Evolutionary conservation across 2,797 vertebrate species (phyloP), one percentile per base, ranked within the genome.

Genomic region (Muraenolepis orangiensis): DNA sequence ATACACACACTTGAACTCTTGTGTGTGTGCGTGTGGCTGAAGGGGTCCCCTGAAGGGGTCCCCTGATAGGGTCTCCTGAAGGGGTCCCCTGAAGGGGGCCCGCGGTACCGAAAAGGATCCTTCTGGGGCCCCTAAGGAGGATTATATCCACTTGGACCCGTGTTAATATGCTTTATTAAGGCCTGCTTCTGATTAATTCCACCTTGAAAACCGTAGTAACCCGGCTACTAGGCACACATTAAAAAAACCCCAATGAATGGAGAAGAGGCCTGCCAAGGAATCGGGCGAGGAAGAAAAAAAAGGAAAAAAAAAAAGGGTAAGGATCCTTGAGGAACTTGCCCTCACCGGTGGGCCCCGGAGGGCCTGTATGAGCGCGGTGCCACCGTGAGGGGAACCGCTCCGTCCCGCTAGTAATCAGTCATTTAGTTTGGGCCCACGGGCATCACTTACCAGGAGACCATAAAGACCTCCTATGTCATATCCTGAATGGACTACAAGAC

Each of bases 171-270:
- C 84, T 93, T 93, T 94, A 94, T 93, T 94, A 94, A 91, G 91
- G 90, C 75, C 93, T 94, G 93, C 86, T 94, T 93, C 83, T 18
- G 88, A 93, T 94, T 94, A 92, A 93, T 94, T 91, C 90, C 90
- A 89, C 88, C 89, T 93, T 91, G 92, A 93, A 94, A 93, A 90
- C 89, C 78, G 91, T 92, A 90, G 92, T 93, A 92, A 91, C 86
- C 82, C 85, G 79, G 93, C 93, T 94, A 93, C 92, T 92, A 93
- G 90, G 90, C 88, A 86, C 92, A 89, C 91, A n/a, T n/a, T n/a
- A n/a, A 94, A 93, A 93, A 94, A 90, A 93, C 87, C 74, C 72
- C 87, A 90, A 92, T 93, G 93, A 94, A 91, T 93, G 89, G 90
- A 80, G 81, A 71, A 29, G 72, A 74, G 80, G n/a, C n/a, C 88